phyloP scores from a whole-genome alignment of 2,888 invertebrate species.

The Hirtodrosophila cameraria region DNA sequence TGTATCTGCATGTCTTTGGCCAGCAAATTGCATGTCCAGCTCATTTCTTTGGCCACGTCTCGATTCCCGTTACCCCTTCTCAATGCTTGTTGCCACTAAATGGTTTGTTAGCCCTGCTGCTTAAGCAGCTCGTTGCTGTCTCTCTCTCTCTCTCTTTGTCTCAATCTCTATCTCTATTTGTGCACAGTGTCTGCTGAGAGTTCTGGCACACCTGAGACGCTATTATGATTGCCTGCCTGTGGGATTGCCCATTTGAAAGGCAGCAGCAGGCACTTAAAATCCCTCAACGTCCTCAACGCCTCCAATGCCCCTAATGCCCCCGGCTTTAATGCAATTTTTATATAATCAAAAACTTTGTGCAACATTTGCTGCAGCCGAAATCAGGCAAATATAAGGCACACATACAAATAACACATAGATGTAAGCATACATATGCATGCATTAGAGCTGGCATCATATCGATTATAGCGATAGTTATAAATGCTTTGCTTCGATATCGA shows the following conservation, averaged over 20 bases:
- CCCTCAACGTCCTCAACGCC: slow-evolving; percentile 19
- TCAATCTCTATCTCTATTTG: too few species aligned
- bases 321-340: slow-evolving; percentile 66
- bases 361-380: slow-evolving; percentile 58
- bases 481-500: too few species aligned
- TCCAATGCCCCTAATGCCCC: slow-evolving; percentile 28
- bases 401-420: slow-evolving; percentile 4
- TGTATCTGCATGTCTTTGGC: slow-evolving; percentile 21
- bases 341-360: slow-evolving; percentile 64
- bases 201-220: slow-evolving; percentile 52
- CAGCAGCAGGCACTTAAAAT: slow-evolving; percentile 21
- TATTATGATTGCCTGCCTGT: slow-evolving; percentile 49
- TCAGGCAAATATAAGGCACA: slow-evolving; percentile 45
- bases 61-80: neutral
- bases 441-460: too few species aligned
- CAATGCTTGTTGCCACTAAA: slow-evolving; percentile 18
- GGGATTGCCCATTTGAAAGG: slow-evolving; percentile 48
- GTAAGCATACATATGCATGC: neutral
- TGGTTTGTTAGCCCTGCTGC: slow-evolving; percentile 49
- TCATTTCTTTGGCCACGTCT: slow-evolving; percentile 18
- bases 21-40: slow-evolving; percentile 53
- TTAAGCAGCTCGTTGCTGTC: slow-evolving; percentile 23
- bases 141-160: too few species aligned
- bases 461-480: too few species aligned
- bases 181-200: slow-evolving; percentile 22